A percentile compares a stretch with the other conserved stretches of the same genome.
Conservation (phyloP, 2,113 vertebrate genomes). For the Chaetodon auriga region DNA sequence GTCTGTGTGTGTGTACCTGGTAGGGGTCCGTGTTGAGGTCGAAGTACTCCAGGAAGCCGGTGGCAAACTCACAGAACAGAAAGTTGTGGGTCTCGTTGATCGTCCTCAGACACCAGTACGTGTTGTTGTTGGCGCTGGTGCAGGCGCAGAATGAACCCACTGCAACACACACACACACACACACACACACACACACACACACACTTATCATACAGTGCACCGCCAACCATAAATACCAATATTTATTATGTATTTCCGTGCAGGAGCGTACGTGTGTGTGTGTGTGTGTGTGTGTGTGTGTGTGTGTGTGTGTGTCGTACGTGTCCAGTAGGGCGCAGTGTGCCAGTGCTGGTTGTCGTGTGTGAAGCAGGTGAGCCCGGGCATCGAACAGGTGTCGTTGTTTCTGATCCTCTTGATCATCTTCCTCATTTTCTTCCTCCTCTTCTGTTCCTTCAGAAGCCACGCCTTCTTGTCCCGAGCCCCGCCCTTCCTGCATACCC, state of each 20-base stretch:
- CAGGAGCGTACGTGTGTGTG: no score
- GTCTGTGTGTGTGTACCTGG: slow-evolving; percentile 86
- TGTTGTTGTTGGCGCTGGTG: slow-evolving; percentile 98
- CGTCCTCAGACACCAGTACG: slow-evolving; percentile 97
- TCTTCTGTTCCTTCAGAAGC: slow-evolving; percentile 92
- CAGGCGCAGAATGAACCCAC: slow-evolving; percentile 97
- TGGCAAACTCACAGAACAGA: slow-evolving; percentile 97
- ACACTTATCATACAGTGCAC: background rate
- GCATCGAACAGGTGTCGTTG: slow-evolving; percentile 84
- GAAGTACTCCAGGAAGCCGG: slow-evolving; percentile 96
- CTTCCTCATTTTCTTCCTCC: slow-evolving; percentile 95
- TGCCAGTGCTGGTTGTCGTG: slow-evolving; percentile 99
- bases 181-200: slow-evolving; percentile 2
- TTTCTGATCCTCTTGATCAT: slow-evolving; percentile 94
- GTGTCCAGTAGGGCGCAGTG: slow-evolving; percentile 92
- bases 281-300: slow-evolving; percentile 1
- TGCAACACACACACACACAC: slow-evolving; percentile 67
- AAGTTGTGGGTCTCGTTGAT: slow-evolving; percentile 97
- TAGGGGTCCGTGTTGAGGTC: slow-evolving; percentile 96
- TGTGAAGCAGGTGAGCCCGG: slow-evolving; percentile 95
- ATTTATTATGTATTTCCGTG: no score
- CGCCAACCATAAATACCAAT: no score
- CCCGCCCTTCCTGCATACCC: slow-evolving; percentile 84
- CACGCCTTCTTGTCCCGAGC: slow-evolving; percentile 91
- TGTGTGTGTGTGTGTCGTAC: slow-evolving; percentile 81